Evolutionary conservation across 2,797 vertebrate species (phyloP).

Genomic region (Chiropotes sagulatus): DNA sequence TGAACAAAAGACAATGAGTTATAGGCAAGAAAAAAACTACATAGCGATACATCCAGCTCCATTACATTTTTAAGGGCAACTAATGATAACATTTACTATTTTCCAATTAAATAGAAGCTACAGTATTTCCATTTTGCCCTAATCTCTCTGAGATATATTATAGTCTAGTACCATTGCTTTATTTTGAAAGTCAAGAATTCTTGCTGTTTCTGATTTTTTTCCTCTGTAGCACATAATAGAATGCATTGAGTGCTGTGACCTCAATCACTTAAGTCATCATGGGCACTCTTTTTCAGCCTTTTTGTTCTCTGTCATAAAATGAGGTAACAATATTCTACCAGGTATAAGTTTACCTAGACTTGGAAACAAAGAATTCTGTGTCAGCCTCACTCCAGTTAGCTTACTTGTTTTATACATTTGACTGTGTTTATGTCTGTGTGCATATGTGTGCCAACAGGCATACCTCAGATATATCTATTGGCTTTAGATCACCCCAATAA

Average conservation of each 20-base stretch:
- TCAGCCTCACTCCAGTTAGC: background rate
- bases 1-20: slow-evolving; percentile 70
- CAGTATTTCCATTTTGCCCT: background rate
- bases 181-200: background rate
- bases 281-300: background rate
- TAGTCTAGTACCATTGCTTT: background rate
- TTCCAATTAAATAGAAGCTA: background rate
- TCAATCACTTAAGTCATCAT: background rate
- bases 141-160: background rate
- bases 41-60: slow-evolving; percentile 42
- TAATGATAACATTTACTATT: background rate
- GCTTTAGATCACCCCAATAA: background rate
- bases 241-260: background rate
- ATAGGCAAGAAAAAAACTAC: background rate
- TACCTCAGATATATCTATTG: background rate
- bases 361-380: background rate
- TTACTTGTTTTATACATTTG: background rate
- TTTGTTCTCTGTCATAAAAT: background rate
- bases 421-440: background rate
- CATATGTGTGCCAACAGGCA: background rate
- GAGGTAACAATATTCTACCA: background rate
- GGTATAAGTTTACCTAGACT: background rate
- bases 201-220: background rate
- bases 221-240: background rate
- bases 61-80: slow-evolving; percentile 42